Evolutionary conservation across 1,140 invertebrate species (phyloP).

Genomic region (Panonychus citri): DNA sequence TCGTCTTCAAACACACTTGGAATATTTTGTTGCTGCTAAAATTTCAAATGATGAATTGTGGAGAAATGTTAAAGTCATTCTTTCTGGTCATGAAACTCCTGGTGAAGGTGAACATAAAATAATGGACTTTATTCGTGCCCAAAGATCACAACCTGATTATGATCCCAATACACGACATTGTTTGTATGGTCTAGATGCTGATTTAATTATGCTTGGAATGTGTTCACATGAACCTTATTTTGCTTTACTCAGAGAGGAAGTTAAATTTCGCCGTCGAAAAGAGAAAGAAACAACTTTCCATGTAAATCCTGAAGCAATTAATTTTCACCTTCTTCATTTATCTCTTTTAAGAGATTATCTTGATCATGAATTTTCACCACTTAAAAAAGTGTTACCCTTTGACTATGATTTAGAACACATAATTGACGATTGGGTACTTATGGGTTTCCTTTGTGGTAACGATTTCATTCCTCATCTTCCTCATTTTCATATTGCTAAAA

Average conservation of each 20-base stretch:
- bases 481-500: conserved; percentile 70
- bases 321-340: conserved; percentile 74
- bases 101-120: conserved; percentile 97
- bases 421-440: conserved; percentile 54
- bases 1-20: conserved; percentile 54
- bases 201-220: conserved; percentile 80
- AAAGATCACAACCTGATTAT: conserved; percentile 53
- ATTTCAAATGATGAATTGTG: conserved; percentile 57
- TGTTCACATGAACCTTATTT: conserved; percentile 87
- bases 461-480: conserved; percentile 90
- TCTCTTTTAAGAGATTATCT: conserved; percentile 77
- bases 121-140: conserved; percentile 84
- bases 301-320: conserved; percentile 55
- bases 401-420: conserved; percentile 54
- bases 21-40: conserved; percentile 67
- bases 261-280: conserved; percentile 24
- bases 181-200: conserved; percentile 82
- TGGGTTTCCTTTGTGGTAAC: conserved; percentile 92
- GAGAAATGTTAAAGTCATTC: conserved; percentile 29
- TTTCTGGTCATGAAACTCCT: conserved; percentile 26
- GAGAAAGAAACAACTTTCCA: conserved; percentile 11
- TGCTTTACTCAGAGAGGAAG: conserved; percentile 68
- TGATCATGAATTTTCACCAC: conserved; percentile 57
- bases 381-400: conserved; percentile 44
- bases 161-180: conserved; percentile 75